Conservation (phyloP, 2,888 invertebrate species). For the Neoscelio sp. region DNA sequence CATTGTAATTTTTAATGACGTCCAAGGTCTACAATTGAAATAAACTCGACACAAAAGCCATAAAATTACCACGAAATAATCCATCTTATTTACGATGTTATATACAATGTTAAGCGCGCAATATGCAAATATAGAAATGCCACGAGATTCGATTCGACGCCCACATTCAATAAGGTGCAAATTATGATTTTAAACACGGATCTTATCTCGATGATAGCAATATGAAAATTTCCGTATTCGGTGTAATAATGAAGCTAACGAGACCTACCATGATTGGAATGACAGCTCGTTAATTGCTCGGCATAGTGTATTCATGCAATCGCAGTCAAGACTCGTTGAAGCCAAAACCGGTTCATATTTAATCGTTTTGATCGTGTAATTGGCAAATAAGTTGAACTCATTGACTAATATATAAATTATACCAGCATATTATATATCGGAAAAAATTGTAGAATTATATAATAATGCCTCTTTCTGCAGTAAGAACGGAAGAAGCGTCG, state of each 20-base stretch:
- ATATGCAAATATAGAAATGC: constrained; percentile 50
- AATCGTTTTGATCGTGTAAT: constrained; percentile 67
- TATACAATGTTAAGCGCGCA: constrained; percentile 26
- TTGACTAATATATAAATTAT: constrained; percentile 64
- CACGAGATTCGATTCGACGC: constrained; percentile 44
- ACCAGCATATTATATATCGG: constrained; percentile 37
- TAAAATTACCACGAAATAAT: constrained; percentile 30
- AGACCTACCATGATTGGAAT: constrained; percentile 68
- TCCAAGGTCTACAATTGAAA: neutral
- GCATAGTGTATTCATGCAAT: constrained; percentile 64
- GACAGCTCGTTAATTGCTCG: constrained; percentile 69
- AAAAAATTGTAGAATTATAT: constrained; percentile 39
- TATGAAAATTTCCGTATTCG: constrained; percentile 68
- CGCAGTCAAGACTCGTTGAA: constrained; percentile 59
- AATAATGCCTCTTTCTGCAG: constrained; percentile 18
- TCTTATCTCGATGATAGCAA: constrained; percentile 65
- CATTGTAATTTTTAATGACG: too few species aligned
- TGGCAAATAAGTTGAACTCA: constrained; percentile 66
- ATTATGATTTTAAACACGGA: constrained; percentile 63
- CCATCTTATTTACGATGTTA: constrained; percentile 52
- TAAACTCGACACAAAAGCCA: constrained; percentile 1
- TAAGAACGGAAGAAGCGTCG: constrained; percentile 27
- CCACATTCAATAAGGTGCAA: constrained; percentile 62
- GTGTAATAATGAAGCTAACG: constrained; percentile 68
- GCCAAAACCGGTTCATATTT: constrained; percentile 68